Evolutionary conservation across 2,113 vertebrate genomes (phyloP).

Genomic region (Microcebus murinus): DNA sequence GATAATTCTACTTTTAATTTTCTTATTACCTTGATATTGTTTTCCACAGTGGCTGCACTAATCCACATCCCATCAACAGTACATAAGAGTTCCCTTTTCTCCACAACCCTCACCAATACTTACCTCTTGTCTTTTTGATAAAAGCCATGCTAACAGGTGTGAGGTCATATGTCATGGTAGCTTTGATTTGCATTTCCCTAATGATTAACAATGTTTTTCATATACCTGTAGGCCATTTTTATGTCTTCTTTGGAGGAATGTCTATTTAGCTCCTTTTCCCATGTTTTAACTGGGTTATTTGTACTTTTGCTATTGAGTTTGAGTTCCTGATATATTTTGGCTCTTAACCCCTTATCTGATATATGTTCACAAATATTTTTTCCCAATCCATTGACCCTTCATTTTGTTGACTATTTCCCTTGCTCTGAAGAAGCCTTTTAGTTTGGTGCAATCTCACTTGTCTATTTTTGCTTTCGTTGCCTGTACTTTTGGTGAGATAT

Average conservation of each 20-base stretch:
- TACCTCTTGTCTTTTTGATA: background rate
- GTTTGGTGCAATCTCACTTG: background rate
- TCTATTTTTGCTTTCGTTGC: background rate
- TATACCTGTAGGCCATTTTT: background rate
- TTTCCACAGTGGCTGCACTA: background rate
- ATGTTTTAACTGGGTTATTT: background rate
- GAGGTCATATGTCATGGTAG: background rate
- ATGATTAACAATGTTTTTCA: too few species aligned
- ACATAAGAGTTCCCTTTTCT: background rate
- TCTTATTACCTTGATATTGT: background rate
- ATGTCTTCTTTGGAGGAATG: background rate
- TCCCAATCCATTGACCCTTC: background rate
- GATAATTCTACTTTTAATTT: background rate
- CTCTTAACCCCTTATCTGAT: background rate
- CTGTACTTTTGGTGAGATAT: background rate
- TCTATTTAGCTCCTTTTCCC: background rate
- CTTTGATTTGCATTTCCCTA: background rate
- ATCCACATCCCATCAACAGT: background rate
- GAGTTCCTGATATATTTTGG: background rate
- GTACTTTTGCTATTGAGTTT: background rate
- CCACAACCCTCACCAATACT: background rate
- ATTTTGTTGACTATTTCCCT: background rate
- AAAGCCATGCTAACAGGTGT: background rate
- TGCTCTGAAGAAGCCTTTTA: background rate
- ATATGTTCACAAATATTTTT: background rate